phyloP scores from a whole-genome alignment of 2,797 vertebrate genomes.

The Gastrophryne carolinensis region DNA sequence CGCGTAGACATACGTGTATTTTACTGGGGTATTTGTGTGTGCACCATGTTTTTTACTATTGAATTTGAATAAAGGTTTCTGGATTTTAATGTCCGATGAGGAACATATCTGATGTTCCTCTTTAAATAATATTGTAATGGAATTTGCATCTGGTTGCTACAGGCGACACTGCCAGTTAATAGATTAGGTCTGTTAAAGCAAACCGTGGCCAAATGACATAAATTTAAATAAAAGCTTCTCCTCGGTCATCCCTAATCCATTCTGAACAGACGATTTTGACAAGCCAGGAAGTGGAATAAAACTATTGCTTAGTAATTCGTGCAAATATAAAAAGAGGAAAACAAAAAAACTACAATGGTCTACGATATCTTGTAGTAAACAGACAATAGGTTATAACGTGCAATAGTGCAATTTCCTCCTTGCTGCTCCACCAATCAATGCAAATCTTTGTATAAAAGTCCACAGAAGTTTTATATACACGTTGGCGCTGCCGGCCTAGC shows the following conservation, averaged over 20 bases:
- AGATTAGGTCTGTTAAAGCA: background rate
- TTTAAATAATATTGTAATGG: too few species aligned
- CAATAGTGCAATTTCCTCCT: constrained; percentile 94
- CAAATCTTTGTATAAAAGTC: constrained; percentile 66
- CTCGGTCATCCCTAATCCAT: background rate
- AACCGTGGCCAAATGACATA: background rate
- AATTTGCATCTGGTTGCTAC: background rate
- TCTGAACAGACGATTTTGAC: background rate
- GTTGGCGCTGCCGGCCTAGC: constrained; percentile 59
- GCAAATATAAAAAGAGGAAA: constrained; percentile 63
- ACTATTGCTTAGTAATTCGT: constrained; percentile 72
- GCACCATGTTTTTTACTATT: too few species aligned
- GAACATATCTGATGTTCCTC: too few species aligned
- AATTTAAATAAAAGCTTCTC: background rate
- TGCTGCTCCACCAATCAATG: constrained; percentile 67
- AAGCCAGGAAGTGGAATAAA: constrained; percentile 34
- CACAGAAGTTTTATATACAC: constrained; percentile 36
- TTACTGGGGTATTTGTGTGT: too few species aligned
- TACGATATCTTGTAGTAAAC: constrained; percentile 72
- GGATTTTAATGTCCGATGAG: too few species aligned
- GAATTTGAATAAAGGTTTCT: too few species aligned
- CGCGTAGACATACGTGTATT: too few species aligned
- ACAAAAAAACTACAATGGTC: constrained; percentile 79
- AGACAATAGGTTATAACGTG: constrained; percentile 80
- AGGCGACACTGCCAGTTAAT: background rate